Evolutionary conservation across 1,140 invertebrate species (phyloP), one percentile per base, ranked within the genome.

Genomic region (Drosophila orosa): DNA sequence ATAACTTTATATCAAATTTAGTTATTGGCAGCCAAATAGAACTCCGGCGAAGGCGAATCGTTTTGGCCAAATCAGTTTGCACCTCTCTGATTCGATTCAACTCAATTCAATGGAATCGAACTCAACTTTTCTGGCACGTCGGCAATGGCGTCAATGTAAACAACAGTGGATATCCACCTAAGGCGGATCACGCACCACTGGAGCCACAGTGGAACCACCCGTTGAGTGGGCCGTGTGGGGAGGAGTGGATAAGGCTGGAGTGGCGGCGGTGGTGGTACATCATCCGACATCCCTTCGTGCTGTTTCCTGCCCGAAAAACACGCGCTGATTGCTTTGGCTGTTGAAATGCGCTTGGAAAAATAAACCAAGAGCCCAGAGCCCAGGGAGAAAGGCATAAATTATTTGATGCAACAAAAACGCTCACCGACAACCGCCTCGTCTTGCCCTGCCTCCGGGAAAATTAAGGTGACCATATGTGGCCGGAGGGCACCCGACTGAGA

Each of bases 401-500:
- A 87, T 89, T 87, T 80, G 78, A 65, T 68, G 81, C 65, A 63
- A 45, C 69, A 62, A 39, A 62, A 60, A 25, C 52, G 31, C 29
- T 40, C 31, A 52, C 24, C 60, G 37, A 35, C 29, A 45, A 45
- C 7, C 44, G 24, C 24, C 42, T 5, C 42, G 10, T 5, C 17
- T 12, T 22, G 13, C 3, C 17, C 37, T 31, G 48, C 29, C 33
- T 25, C 27, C 39, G 60, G 52, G 52, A 66, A 78, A 86, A 86
- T 86, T 89, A 87, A 87, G 84, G 84, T 87, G 84, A 87, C 84
- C 84, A 87, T 87, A 89, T 87, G 84, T 87, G 84, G 84, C 84
- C 84, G 67, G 68, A 77, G 84, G 84, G 80, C 83, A 86, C 78
- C 82, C 78, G 39, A 71, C 81, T 54, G 81, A 68, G 74, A 76